Evolutionary conservation across 1,140 invertebrate species (phyloP).

Genomic region (Trichonephila clavipes): DNA sequence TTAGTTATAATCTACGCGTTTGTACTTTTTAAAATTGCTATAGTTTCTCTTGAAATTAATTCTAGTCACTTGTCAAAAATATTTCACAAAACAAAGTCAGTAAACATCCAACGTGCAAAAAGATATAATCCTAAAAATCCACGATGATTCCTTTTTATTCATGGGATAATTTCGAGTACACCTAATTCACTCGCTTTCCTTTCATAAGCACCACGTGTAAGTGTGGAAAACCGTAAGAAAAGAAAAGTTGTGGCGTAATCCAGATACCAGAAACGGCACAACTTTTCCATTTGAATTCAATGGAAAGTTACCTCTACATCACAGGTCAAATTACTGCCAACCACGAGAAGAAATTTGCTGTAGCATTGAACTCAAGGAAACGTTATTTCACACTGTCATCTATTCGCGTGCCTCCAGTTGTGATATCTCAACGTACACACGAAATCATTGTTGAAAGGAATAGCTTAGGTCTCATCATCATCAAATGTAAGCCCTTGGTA

Average conservation of each 20-base stretch:
- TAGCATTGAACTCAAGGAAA: slow-evolving; percentile 19
- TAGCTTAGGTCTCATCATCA: not conserved
- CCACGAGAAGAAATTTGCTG: not conserved
- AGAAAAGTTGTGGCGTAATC: slow-evolving; percentile 9
- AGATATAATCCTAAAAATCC: no score
- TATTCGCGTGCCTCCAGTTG: slow-evolving; percentile 1
- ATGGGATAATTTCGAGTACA: not conserved
- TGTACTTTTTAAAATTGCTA: no score
- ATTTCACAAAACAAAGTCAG: no score
- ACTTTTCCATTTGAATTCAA: slow-evolving; percentile 9
- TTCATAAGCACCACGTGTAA: not conserved
- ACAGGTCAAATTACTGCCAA: not conserved
- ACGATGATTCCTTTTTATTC: no score
- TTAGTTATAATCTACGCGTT: no score
- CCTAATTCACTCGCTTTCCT: not conserved
- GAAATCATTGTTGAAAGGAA: not conserved
- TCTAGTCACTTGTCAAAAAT: no score
- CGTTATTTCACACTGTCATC: slow-evolving; percentile 16
- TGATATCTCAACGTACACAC: not conserved
- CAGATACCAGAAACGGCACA: not conserved
- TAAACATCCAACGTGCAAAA: no score
- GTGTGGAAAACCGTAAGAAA: not conserved
- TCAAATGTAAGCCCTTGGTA: not conserved
- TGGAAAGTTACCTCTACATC: not conserved
- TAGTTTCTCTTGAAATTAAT: no score